Base-by-base conservation (phyloP, 2,113 vertebrate genomes). In the Pachyramphus minor region DNA sequence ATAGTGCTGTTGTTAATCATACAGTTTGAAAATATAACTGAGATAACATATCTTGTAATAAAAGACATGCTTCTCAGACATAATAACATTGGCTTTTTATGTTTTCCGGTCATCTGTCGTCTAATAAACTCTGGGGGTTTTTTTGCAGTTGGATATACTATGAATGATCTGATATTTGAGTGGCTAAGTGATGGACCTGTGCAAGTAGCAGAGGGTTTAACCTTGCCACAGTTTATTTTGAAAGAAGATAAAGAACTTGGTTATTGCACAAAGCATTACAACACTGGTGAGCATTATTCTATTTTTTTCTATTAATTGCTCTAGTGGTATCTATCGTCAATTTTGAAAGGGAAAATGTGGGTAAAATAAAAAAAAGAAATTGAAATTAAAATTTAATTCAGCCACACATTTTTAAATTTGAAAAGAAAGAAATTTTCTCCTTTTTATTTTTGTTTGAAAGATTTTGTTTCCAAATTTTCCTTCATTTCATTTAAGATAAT, bases 81-180 rank as follows among this genome's bases (percentile, higher is more conserved):
- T 45, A 31, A 44, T 82, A 78, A n/a, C 45, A 28, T 74, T 71
- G 79, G 27, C 9, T 60, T 72, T 87, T 76, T 18, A 69, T 76
- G 12, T 87, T 92, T 92, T 52, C 49, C 20, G 42, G 25, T 89
- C 72, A 55, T 50, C 84, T 94, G 64, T 72, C 63, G 58, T 50
- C 62, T 96, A 92, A 96, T 45, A 11, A 87, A 60, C 49, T 95
- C 76, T 75, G 49, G 62, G 97, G 97, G 95, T 35, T 96, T 97
- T 96, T 47, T 77, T 96, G 24, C 86, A 99, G 99, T 99, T 97
- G 99, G 99, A 63, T 99, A 99, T 97, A 99, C 99, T 20, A 99
- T 99, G 99, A 99, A 99, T 71, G 99, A 99, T 96, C 96, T 99
- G 97, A 98, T 99, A 96, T 99, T 99, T 87, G 99, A 99, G 97